Conservation (phyloP, 2,888 invertebrate species). For the Eupithecia centaureata region DNA sequence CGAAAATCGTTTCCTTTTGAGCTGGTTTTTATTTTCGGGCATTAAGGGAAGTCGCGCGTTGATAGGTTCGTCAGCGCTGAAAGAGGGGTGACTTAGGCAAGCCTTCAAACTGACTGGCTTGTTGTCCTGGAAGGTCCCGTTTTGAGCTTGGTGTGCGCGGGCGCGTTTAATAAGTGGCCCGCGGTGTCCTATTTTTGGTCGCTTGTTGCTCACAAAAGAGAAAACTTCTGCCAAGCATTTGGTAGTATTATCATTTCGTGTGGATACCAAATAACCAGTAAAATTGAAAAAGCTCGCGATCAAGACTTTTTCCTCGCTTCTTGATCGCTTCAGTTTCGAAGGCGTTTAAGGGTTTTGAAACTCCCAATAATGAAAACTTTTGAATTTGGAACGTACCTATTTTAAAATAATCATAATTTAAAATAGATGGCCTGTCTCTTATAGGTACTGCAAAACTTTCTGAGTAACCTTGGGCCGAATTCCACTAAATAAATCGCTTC, state of each 20-base stretch:
- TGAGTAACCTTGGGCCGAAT: too few relatives aligned
- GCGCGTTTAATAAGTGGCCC: constrained; percentile 1
- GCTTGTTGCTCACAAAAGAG: constrained; percentile 16
- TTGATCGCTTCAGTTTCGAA: not conserved
- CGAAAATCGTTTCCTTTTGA: constrained; percentile 2
- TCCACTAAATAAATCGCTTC: too few relatives aligned
- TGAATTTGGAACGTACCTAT: too few relatives aligned
- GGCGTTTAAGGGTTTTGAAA: too few relatives aligned
- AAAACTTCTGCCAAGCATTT: constrained; percentile 21
- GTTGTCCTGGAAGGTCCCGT: not conserved
- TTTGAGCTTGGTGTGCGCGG: not conserved
- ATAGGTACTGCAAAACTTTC: too few relatives aligned
- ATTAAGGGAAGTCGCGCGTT: not conserved
- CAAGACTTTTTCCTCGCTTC: not conserved
- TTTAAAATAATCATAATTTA: too few relatives aligned
- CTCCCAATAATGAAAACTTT: too few relatives aligned
- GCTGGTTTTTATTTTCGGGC: not conserved
- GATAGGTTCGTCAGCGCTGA: not conserved
- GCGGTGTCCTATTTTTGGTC: constrained; percentile 14
- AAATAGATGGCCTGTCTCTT: too few relatives aligned
- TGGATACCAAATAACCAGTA: not conserved
- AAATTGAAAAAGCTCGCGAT: not conserved
- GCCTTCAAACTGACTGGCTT: constrained; percentile 6
- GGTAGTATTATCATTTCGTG: constrained; percentile 5
- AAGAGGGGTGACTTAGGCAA: not conserved